A percentile compares a stretch with the other conserved stretches of the same genome.
phyloP scores from a whole-genome alignment of 2,113 vertebrate species.

The Syrrhaptes paradoxus region DNA sequence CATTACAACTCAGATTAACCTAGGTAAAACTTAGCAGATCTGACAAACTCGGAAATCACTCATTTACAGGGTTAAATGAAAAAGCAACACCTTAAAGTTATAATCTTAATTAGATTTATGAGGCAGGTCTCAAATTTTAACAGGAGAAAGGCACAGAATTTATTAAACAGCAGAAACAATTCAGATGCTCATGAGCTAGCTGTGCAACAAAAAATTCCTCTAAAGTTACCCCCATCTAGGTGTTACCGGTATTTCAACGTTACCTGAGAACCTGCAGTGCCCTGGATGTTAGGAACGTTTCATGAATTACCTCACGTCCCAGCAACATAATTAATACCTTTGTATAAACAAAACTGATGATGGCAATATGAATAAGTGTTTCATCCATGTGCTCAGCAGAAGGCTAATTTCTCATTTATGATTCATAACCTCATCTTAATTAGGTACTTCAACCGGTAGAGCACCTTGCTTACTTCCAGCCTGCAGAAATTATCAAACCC shows the following conservation, averaged over 20 bases:
- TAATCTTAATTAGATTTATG: background rate
- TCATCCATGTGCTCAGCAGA: conserved; percentile 15
- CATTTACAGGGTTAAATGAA: background rate
- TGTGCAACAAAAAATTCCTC: background rate
- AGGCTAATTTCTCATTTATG: conserved; percentile 31
- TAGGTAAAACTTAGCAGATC: background rate
- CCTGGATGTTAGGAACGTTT: background rate
- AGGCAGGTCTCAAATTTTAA: background rate
- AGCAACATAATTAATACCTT: conserved; percentile 9
- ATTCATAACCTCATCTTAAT: conserved; percentile 31
- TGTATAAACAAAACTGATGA: background rate
- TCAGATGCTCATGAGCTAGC: background rate
- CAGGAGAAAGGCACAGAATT: background rate
- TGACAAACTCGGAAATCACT: background rate
- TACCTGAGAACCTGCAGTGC: background rate
- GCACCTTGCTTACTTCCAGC: background rate
- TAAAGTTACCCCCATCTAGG: background rate
- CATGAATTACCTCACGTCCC: conserved; percentile 12
- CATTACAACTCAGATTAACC: background rate
- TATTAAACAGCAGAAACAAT: background rate
- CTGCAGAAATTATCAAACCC: background rate
- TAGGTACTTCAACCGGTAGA: conserved; percentile 1
- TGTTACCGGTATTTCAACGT: background rate
- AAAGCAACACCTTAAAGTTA: background rate
- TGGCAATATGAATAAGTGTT: background rate